Evolutionary conservation across 2,888 invertebrate genomes (phyloP), one percentile per base, ranked within the genome.

Genomic region (Himalopsyche tibetana): DNA sequence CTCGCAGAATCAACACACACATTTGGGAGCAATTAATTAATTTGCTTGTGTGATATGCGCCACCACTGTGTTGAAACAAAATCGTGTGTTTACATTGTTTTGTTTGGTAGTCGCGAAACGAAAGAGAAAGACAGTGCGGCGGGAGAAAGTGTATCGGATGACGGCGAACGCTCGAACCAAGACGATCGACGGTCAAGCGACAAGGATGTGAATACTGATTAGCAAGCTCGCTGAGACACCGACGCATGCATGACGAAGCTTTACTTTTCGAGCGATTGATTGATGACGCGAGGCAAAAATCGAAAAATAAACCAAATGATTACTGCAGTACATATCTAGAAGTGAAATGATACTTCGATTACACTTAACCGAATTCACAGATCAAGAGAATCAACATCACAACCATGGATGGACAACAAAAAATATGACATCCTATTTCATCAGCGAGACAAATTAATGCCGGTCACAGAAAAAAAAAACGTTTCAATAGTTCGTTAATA

Each of bases 41-140:
- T 51, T 15, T 15, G 51, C 51, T 15, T 3, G 28, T 28, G 28
- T 28, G 28, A 11, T 15, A 63, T 8, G 19, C 11, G 9, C 19
- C 74, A 12, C 74, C 74, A 74, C 74, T 74, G 74, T 28, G 2
- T 5, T 0, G 15, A 12, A 84, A 84, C 40, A 79, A 79, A 56
- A 84, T 80, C 74, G 45, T 45, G 79, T 84, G 83, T 56, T 38
- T 28, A 40, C 38, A 40, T 45, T n/a, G 40, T 12, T 15, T 40
- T 80, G 80, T 84, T 84, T 84, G 56, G 80, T 89, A 91, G 92
- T 91, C 91, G 91, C 89, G 87, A 87, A 89, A 89, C 87, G 86
- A 87, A 87, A 86, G 86, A 87, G 87, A 87, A 86, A 85, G 86
- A 84, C 55, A 28, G 45, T 51, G 11, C 19, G 56, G 80, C 63